Conservation (phyloP, 2,113 vertebrate species). For the Nerophis ophidion region DNA sequence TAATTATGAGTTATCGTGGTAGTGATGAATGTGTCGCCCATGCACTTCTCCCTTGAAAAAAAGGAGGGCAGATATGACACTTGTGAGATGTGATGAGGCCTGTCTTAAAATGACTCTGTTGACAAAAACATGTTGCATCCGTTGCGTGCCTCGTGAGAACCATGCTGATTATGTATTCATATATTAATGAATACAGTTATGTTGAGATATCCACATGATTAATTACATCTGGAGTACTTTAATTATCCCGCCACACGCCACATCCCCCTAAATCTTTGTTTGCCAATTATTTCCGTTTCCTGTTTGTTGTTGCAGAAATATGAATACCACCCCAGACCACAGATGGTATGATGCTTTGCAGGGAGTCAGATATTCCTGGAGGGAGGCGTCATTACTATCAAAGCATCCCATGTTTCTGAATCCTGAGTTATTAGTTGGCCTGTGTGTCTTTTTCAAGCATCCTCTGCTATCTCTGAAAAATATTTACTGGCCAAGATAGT, state of each 20-base stretch:
- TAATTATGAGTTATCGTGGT: constrained; percentile 65
- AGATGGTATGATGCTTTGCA: constrained; percentile 40
- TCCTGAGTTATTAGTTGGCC: constrained; percentile 64
- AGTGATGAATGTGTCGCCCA: constrained; percentile 56
- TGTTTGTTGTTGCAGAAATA: constrained; percentile 32
- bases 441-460: constrained; percentile 59
- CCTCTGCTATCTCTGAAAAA: constrained; percentile 61
- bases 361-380: constrained; percentile 55
- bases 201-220: constrained; percentile 30
- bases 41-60: constrained; percentile 35
- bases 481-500: constrained; percentile 56
- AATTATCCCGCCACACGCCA: constrained; percentile 30
- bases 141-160: constrained; percentile 5
- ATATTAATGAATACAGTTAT: constrained; percentile 15
- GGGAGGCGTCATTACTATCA: constrained; percentile 56
- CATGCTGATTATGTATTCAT: constrained; percentile 17
- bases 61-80: constrained; percentile 44
- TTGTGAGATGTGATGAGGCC: constrained; percentile 34
- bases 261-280: constrained; percentile 28
- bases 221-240: constrained; percentile 39
- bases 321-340: constrained; percentile 34
- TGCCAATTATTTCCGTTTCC: constrained; percentile 42
- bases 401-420: constrained; percentile 53
- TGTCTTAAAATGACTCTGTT: constrained; percentile 25
- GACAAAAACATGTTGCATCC: constrained; percentile 15